Conservation (phyloP, 2,888 invertebrate genomes). For the Calephelis perditalis region DNA sequence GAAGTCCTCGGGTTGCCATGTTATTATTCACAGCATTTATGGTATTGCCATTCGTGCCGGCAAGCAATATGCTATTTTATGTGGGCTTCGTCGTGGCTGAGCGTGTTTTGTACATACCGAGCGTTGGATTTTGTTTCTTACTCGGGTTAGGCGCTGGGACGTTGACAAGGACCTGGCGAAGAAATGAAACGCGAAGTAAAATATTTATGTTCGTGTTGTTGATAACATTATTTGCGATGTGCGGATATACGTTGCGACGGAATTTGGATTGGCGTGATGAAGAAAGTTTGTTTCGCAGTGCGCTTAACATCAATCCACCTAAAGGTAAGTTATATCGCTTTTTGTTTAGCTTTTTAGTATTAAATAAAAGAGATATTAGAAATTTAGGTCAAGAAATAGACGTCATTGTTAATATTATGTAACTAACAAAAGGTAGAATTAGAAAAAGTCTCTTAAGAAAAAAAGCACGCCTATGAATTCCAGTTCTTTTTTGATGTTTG, state of each 20-base stretch:
- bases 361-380: too few relatives aligned
- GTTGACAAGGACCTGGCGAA: conserved; percentile 63
- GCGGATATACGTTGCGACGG: conserved; percentile 87
- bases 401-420: too few relatives aligned
- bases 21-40: conserved; percentile 86
- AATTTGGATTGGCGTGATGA: conserved; percentile 96
- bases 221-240: conserved; percentile 81
- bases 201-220: conserved; percentile 69
- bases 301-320: conserved; percentile 95
- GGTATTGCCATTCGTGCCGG: conserved; percentile 95
- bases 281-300: conserved; percentile 94
- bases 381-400: too few relatives aligned
- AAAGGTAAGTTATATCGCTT: conserved; percentile 84
- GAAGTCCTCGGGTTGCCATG: conserved; percentile 62
- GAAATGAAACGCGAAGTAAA: conserved; percentile 57
- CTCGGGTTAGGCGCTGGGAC: conserved; percentile 84
- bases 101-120: conserved; percentile 95
- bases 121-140: conserved; percentile 95
- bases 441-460: too few relatives aligned
- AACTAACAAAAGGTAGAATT: too few relatives aligned
- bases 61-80: conserved; percentile 97
- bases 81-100: conserved; percentile 99
- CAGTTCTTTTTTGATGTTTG: too few relatives aligned
- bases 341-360: too few relatives aligned
- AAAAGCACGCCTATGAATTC: too few relatives aligned